Base-by-base conservation (phyloP, 2,113 vertebrate species). In the Cephalopterus ornatus region DNA sequence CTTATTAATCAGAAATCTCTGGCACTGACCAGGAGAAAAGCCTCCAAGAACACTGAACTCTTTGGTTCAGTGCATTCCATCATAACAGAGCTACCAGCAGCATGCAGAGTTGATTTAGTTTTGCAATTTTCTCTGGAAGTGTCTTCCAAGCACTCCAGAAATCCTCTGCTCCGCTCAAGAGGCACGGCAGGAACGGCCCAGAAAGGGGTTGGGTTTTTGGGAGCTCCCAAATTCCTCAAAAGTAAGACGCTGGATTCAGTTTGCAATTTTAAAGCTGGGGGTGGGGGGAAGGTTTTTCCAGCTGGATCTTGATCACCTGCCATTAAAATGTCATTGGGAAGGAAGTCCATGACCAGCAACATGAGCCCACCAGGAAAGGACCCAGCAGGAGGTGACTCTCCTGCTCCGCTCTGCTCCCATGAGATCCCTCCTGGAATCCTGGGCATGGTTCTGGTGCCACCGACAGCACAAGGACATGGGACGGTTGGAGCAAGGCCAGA, bases 1-100 rank as follows among this genome's bases (percentile, higher is more conserved):
- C 90, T 90, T 96, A 28, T 91, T 89, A 82, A 91, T 88, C 85
- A 71, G 71, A 20, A 53, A 85, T 96, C 92, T 66, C 85, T 88
- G 95, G 94, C 85, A 50, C 5, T 72, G 86, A 39, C 85, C 80
- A 86, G 75, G 55, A 62, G 77, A 91, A 50, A 89, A 76, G 65
- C 61, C 80, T 96, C 78, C 63, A 49, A 67, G 97, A 94, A 73
- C 18, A 18, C n/a, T 67, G 90, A 89, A 71, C 46, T 91, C 75
- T 37, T 37, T 61, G 86, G 74, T 81, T 96, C 88, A 87, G 59
- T 6, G 93, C 58, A 55, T 39, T 93, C 94, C 93, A 63, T 14
- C 92, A 24, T 46, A 92, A 65, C n/a, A 62, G 49, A 88, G 93
- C 92, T 70, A 84, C 93, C 63, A 83, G 83, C 77, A 91, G 12